These are phyloP conservation scores for Drosophila albomicans DNA, from an alignment of 1,140 invertebrate species.

Conservation along the genomic window DNA sequence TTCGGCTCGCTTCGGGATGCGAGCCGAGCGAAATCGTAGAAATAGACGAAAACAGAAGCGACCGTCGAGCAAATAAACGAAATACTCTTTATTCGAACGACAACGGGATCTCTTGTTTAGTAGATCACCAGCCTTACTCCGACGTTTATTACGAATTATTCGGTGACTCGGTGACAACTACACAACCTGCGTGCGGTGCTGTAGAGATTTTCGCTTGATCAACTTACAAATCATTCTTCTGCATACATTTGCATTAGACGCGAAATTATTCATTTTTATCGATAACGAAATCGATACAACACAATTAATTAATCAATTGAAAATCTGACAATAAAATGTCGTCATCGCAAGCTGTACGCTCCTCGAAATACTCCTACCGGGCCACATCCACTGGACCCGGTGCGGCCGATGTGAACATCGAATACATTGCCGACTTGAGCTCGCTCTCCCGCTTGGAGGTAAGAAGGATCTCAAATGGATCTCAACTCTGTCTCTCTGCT, in stretches of 20 bases:
- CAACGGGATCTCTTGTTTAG: constrained; percentile 85
- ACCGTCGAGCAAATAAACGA: constrained; percentile 74
- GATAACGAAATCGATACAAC: no score
- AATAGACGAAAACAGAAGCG: constrained; percentile 73
- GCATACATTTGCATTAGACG: constrained; percentile 25
- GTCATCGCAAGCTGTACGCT: constrained; percentile 92
- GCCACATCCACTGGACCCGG: constrained; percentile 89
- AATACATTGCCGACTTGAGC: constrained; percentile 96
- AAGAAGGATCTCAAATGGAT: constrained; percentile 86
- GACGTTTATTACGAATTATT: constrained; percentile 85
- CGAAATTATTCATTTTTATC: constrained; percentile 42
- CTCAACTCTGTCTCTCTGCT: not conserved
- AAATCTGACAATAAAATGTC: constrained; percentile 79
- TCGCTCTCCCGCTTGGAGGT: constrained; percentile 97
- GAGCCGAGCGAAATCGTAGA: constrained; percentile 53
- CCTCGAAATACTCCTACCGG: constrained; percentile 95
- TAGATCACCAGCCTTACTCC: constrained; percentile 85
- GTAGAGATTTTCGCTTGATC: constrained; percentile 74
- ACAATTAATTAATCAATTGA: constrained; percentile 41
- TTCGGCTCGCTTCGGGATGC: not conserved
- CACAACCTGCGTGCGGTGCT: constrained; percentile 78
- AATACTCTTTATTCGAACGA: constrained; percentile 85
- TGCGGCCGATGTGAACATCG: constrained; percentile 95
- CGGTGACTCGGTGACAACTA: constrained; percentile 85
- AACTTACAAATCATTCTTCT: constrained; percentile 29